Evolutionary conservation across 2,797 vertebrate genomes (phyloP).

Genomic region (Carcharodon carcharias): DNA sequence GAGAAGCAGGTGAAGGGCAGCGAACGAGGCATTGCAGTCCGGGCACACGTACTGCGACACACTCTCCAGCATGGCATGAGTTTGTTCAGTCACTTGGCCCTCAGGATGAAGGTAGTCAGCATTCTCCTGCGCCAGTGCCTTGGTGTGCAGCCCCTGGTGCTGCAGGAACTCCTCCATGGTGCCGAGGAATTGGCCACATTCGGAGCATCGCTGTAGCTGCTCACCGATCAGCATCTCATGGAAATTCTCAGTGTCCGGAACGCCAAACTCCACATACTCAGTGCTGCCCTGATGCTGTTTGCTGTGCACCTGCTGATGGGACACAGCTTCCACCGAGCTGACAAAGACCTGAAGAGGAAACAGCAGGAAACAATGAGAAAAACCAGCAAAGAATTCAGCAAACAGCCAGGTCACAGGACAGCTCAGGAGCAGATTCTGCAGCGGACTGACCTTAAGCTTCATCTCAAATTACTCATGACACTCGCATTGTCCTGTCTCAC

Average conservation of each 20-base stretch:
- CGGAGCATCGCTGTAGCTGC: conserved; percentile 77
- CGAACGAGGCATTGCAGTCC: background rate
- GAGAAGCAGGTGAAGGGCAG: background rate
- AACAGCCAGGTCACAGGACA: no score
- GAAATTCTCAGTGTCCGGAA: conserved; percentile 37
- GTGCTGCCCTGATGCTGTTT: conserved; percentile 53
- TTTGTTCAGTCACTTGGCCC: background rate
- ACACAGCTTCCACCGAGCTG: conserved; percentile 76
- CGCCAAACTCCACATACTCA: conserved; percentile 50
- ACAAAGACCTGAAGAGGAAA: conserved; percentile 60
- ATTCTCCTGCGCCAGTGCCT: conserved; percentile 75
- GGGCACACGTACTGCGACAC: background rate
- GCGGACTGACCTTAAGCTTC: background rate
- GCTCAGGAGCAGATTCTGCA: background rate
- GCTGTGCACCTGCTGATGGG: conserved; percentile 78
- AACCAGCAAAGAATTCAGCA: background rate
- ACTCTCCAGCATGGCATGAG: background rate
- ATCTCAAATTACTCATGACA: background rate
- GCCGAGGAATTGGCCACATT: conserved; percentile 82
- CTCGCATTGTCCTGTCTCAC: background rate
- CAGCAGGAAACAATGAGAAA: background rate
- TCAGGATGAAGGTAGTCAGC: conserved; percentile 58
- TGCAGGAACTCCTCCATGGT: conserved; percentile 93
- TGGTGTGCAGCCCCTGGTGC: conserved; percentile 72
- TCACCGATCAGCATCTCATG: conserved; percentile 43